These are phyloP conservation scores for Palythoa grandis DNA, from an alignment of 92 coral and sea anemone genomes.

Conservation along the genomic window DNA sequence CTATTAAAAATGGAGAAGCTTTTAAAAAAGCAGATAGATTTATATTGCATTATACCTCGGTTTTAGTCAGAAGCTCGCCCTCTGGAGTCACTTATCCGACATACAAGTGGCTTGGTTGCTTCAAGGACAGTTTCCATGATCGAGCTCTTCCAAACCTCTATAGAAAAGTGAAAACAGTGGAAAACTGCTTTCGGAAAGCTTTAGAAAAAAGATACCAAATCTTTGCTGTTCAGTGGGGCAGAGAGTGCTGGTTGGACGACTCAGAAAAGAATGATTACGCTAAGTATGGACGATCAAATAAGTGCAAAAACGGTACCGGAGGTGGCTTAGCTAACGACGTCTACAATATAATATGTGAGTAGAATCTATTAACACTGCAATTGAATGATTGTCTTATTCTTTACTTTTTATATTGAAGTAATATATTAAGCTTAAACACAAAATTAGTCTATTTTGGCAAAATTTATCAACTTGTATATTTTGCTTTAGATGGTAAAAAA, in stretches of 20 bases:
- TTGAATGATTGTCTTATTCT: not conserved
- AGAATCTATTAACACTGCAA: not conserved
- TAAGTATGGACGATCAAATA: not conserved
- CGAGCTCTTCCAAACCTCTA: not conserved
- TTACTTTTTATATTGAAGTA: not conserved
- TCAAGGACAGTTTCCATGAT: not conserved
- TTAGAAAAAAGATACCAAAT: not conserved
- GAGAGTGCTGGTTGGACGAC: slow-evolving; percentile 4
- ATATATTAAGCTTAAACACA: not conserved
- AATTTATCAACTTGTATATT: too few relatives aligned
- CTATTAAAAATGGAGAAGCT: too few relatives aligned
- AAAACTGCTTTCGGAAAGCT: not conserved
- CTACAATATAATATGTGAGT: slow-evolving; percentile 19
- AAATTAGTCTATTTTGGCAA: too few relatives aligned
- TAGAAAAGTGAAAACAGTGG: not conserved
- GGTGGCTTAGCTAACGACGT: not conserved
- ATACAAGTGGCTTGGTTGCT: not conserved
- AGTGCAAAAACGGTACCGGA: not conserved
- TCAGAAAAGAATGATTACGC: not conserved
- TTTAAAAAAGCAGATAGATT: too few relatives aligned
- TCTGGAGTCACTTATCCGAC: not conserved
- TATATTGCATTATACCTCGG: too few relatives aligned
- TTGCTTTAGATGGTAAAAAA: too few relatives aligned
- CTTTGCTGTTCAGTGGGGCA: not conserved
- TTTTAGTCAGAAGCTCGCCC: too few relatives aligned